Conservation (phyloP, 2,888 invertebrate species). For the Hydroisotoma schaefferi region DNA sequence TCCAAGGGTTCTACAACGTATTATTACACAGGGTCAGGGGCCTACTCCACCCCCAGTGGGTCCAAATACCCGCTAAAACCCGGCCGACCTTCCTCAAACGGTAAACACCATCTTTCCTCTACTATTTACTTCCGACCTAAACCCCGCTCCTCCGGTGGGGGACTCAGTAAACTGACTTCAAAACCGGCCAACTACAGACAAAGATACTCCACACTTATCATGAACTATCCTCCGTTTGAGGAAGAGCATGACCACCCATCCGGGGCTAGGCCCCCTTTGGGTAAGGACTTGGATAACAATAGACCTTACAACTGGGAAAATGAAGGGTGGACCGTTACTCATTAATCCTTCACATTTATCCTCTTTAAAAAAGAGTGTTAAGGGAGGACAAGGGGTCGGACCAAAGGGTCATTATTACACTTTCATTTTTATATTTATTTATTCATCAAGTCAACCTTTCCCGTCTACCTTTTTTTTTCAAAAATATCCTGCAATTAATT, state of each 20-base stretch:
- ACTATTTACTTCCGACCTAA: no score
- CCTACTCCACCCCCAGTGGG: no score
- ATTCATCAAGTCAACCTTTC: background rate
- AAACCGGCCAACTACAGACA: no score
- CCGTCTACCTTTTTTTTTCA: background rate
- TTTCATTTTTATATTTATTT: background rate
- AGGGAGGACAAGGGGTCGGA: no score
- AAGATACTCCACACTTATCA: background rate
- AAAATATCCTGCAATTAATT: no score
- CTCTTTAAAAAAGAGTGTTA: no score
- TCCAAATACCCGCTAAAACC: background rate
- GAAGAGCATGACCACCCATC: background rate
- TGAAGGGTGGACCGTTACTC: constrained; percentile 12
- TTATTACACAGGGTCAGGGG: no score
- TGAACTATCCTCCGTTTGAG: background rate
- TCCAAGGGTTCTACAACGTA: background rate
- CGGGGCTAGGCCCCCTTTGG: no score
- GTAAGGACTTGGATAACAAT: background rate
- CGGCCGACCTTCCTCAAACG: background rate
- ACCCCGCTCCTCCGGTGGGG: no score
- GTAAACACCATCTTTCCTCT: no score
- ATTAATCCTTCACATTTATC: background rate
- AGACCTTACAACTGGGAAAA: constrained; percentile 10
- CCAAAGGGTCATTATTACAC: no score
- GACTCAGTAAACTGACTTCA: no score